Evolutionary conservation across 2,888 invertebrate genomes (phyloP).

Genomic region (Frankliniella fusca): DNA sequence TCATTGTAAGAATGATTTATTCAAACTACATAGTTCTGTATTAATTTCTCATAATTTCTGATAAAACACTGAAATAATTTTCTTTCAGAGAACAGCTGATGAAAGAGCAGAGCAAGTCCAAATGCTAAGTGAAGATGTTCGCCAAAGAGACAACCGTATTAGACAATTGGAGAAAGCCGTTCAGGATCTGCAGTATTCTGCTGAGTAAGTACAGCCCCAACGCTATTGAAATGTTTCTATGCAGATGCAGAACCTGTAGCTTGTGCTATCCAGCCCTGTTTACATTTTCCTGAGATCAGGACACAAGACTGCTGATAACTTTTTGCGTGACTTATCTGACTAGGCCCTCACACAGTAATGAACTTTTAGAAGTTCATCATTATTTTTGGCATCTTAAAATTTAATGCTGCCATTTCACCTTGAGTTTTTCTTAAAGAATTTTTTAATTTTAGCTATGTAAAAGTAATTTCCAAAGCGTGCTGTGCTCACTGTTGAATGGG

Average conservation of each 20-base stretch:
- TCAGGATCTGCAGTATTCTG: background rate
- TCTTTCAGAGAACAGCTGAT: background rate
- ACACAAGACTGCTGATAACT: background rate
- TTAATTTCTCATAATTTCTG: background rate
- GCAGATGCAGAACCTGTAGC: no score
- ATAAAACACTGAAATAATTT: background rate
- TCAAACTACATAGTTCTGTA: background rate
- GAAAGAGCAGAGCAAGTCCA: conserved; percentile 19
- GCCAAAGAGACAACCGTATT: background rate
- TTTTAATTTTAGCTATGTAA: background rate
- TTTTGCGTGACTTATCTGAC: background rate
- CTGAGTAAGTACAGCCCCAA: background rate
- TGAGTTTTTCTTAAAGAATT: background rate
- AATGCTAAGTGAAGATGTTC: background rate
- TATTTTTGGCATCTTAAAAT: background rate
- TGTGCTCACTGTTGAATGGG: background rate
- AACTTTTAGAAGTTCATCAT: background rate
- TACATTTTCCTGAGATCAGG: background rate
- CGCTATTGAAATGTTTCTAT: no score
- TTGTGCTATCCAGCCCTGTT: background rate
- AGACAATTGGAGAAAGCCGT: background rate
- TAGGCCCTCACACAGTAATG: background rate
- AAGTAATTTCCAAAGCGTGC: background rate
- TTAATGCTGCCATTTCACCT: background rate
- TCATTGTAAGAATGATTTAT: conserved; percentile 50